Percentiles rank a stretch among this genome's conserved stretches.
phyloP scores from a whole-genome alignment of 2,888 invertebrate genomes.

The Formica aserva region DNA sequence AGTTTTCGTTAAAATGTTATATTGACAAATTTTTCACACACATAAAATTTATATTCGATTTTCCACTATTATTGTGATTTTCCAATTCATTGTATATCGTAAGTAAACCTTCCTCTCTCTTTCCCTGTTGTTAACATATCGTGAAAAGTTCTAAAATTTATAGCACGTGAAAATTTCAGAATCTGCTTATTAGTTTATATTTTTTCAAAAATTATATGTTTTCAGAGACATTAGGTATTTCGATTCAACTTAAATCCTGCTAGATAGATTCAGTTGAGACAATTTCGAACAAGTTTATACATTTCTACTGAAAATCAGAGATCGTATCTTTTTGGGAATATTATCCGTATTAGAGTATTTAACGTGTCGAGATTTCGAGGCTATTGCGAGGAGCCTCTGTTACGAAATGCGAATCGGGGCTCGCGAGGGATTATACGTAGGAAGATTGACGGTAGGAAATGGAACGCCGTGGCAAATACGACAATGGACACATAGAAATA shows the following conservation, averaged over 20 bases:
- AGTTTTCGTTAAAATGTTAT: not conserved
- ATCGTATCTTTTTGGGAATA: not conserved
- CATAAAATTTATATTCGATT: not conserved
- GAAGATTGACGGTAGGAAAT: constrained; percentile 41
- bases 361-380: not conserved
- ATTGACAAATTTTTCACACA: too few species aligned
- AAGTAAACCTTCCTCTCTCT: not conserved
- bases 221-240: not conserved
- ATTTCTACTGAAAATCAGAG: not conserved
- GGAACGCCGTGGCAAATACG: constrained; percentile 23
- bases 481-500: constrained; percentile 28
- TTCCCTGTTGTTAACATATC: not conserved
- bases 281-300: not conserved
- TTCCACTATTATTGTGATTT: too few species aligned
- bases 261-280: not conserved
- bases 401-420: not conserved
- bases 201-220: not conserved
- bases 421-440: constrained; percentile 2
- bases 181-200: not conserved
- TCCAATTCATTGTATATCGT: not conserved
- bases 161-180: not conserved
- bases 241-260: not conserved
- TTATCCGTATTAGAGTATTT: constrained; percentile 24
- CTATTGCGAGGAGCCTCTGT: not conserved
- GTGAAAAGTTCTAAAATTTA: not conserved